Conservation (phyloP, 2,797 vertebrate species). For the Babyrousa celebensis region DNA sequence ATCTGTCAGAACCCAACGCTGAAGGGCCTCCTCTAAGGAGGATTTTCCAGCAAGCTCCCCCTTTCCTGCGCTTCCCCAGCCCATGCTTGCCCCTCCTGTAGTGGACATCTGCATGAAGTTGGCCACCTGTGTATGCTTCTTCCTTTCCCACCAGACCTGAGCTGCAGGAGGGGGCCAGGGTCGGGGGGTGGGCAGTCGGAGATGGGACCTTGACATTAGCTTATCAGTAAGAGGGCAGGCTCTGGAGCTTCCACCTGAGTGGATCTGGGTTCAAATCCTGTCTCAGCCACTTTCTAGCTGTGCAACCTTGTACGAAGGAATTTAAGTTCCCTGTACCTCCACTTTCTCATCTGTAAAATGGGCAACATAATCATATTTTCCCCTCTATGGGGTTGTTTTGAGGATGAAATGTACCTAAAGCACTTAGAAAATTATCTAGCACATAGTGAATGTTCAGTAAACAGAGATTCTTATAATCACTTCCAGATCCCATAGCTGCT, state of each 20-base stretch:
- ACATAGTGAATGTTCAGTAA: too few relatives aligned
- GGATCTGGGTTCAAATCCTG: background rate
- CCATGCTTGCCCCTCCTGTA: background rate
- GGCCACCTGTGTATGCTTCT: background rate
- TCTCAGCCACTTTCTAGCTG: background rate
- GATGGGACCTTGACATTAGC: background rate
- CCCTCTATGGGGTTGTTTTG: background rate
- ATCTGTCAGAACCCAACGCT: background rate
- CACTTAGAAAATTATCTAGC: background rate
- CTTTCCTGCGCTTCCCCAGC: background rate
- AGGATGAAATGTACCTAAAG: background rate
- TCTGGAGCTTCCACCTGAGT: background rate
- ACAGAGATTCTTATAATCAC: background rate
- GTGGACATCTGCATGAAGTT: rapidly evolving
- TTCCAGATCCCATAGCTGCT: background rate
- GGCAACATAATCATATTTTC: background rate
- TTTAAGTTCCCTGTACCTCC: background rate
- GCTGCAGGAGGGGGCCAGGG: background rate
- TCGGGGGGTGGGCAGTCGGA: background rate
- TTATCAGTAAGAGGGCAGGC: background rate
- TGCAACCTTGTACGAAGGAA: background rate
- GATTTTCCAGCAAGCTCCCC: background rate
- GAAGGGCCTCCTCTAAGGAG: background rate
- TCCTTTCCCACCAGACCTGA: background rate
- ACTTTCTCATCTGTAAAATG: constrained; percentile 39